Percentiles rank a stretch among this genome's conserved stretches.
Conservation (phyloP, 1,140 invertebrate genomes). For the Atta colombica region DNA sequence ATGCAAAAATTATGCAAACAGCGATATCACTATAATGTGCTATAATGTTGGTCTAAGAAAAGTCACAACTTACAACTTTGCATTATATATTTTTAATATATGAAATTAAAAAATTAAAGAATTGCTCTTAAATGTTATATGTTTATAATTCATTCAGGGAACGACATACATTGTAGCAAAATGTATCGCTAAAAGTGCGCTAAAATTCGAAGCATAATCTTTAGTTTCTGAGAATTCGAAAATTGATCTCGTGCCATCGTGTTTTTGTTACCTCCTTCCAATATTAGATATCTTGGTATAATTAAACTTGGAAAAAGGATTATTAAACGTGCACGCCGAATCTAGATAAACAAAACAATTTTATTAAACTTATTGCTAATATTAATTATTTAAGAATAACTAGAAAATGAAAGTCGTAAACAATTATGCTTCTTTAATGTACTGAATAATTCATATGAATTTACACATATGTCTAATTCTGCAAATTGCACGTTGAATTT, state of each 20-base stretch:
- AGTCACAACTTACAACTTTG: background rate
- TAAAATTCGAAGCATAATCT: background rate
- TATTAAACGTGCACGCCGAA: background rate
- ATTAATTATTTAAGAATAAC: no score
- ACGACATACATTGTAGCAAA: background rate
- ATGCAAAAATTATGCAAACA: background rate
- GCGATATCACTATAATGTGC: background rate
- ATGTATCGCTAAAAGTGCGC: background rate
- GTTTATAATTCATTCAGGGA: background rate
- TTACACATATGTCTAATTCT: no score
- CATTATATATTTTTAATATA: background rate
- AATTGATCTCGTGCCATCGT: slow-evolving; percentile 13
- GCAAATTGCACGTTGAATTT: background rate
- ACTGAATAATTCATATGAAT: no score
- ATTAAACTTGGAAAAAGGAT: background rate
- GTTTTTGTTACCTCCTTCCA: background rate
- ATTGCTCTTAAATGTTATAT: background rate
- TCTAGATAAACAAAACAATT: slow-evolving; percentile 3
- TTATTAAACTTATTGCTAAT: background rate
- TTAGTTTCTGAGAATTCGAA: background rate
- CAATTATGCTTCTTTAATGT: no score
- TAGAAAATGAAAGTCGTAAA: no score
- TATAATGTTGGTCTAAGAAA: background rate
- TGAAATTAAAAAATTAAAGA: background rate
- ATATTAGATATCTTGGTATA: slow-evolving; percentile 2